Evolutionary conservation across 2,113 vertebrate genomes (phyloP), one percentile per base, ranked within the genome.

Genomic region (Oplegnathus fasciatus): DNA sequence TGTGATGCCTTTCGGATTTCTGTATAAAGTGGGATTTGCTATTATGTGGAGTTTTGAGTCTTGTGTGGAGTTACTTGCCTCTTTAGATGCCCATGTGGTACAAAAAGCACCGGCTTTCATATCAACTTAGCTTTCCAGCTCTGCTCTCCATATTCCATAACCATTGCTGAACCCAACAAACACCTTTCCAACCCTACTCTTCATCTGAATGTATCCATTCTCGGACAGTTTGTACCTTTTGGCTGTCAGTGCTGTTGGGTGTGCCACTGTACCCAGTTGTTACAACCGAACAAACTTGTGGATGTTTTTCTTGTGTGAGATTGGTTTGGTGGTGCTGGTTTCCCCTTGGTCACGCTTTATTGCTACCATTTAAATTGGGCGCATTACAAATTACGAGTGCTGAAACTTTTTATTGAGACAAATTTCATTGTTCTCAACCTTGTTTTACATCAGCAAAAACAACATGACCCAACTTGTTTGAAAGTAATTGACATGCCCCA

Each of bases 231-330:
- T 86, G 62, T 65, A 37, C 81, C 66, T 52, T 80, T 82, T 84
- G 78, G 57, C 75, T 34, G 58, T 54, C 70, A 13, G 58, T n/a
- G 66, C 69, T 30, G 18, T 13, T 89, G 89, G 85, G 80, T 82
- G 89, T 85, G 87, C 70, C 82, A 24, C 72, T 69, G 44, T 15
- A 24, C 32, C 30, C 62, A 17, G 78, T 65, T 75, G 71, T 84
- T 82, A 65, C 54, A 83, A 34, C 73, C 60, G 28, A 77, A 75
- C 84, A 72, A 83, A 86, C 28, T 28, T 26, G 17, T 37, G 44
- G 66, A 75, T 72, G 58, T 62, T 82, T 85, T 75, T 83, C 54
- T 75, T 30, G 15, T 67, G 82, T 74, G 66, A 77, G 75, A 80
- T 74, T 82, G 69, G 52, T 79, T 58, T 34, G 55, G 24, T 62